phyloP scores from a whole-genome alignment of 2,888 invertebrate species.

The Protophormia terraenovae region DNA sequence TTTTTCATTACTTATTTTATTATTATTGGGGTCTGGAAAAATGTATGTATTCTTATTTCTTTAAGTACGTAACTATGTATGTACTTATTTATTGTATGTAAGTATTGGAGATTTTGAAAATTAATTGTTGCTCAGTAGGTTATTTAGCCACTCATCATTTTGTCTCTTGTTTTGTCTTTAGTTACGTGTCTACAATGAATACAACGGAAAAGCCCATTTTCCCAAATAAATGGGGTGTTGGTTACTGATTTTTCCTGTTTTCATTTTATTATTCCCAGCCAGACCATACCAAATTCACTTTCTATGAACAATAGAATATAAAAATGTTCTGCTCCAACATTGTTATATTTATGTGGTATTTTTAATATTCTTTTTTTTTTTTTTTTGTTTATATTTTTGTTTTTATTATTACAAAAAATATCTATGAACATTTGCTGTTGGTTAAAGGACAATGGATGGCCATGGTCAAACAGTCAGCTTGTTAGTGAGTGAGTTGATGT shows the following conservation, averaged over 20 bases:
- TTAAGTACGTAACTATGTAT: neutral
- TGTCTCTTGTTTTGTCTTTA: neutral
- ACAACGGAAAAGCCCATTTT: neutral
- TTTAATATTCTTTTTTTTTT: slow-evolving; percentile 4
- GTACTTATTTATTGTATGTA: neutral
- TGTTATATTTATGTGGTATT: neutral
- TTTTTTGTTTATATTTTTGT: neutral
- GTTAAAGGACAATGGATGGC: slow-evolving; percentile 36
- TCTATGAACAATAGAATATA: neutral
- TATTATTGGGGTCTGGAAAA: neutral
- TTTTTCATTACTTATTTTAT: neutral
- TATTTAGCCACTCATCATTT: slow-evolving; percentile 42
- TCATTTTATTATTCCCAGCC: neutral
- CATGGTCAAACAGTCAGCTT: slow-evolving; percentile 16
- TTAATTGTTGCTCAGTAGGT: slow-evolving; percentile 48
- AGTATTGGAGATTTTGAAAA: slow-evolving; percentile 10
- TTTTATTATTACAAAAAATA: slow-evolving; percentile 2
- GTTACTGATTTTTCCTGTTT: neutral
- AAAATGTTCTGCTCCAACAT: slow-evolving; percentile 5
- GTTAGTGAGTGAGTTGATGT: neutral
- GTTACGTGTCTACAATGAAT: neutral
- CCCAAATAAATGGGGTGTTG: neutral
- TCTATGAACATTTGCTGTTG: slow-evolving; percentile 24
- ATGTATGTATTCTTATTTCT: neutral
- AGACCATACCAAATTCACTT: slow-evolving; percentile 1